Conservation (phyloP, 2,113 vertebrate genomes). For the Elaphurus davidianus region DNA sequence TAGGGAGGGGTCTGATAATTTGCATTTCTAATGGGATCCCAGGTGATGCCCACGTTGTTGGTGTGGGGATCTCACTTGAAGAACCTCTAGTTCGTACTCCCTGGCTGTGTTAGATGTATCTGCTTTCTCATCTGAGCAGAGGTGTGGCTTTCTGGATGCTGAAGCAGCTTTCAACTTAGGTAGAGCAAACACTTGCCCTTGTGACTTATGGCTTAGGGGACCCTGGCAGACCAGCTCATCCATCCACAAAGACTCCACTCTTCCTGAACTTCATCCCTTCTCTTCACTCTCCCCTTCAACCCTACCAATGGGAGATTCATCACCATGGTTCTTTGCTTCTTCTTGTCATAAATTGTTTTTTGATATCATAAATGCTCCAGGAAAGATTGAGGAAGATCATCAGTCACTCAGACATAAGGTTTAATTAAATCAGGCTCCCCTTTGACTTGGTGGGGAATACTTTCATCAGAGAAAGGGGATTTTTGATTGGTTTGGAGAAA, state of each 20-base stretch:
- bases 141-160: neutral
- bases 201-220: neutral
- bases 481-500: neutral
- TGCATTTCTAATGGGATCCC: neutral
- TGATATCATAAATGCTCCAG: neutral
- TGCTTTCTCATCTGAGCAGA: neutral
- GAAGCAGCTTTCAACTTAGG: neutral
- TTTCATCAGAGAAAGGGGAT: neutral
- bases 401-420: neutral
- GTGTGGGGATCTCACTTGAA: neutral
- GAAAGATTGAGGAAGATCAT: neutral
- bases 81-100: neutral
- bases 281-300: neutral
- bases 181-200: neutral
- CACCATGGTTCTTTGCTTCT: fast-evolving
- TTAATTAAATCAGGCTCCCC: neutral
- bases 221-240: neutral
- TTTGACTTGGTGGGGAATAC: neutral
- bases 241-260: neutral
- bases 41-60: neutral
- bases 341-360: neutral
- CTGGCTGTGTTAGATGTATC: neutral
- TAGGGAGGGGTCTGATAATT: neutral
- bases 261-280: neutral
- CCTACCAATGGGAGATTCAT: neutral